Evolutionary conservation across 1,140 invertebrate genomes (phyloP), one percentile per base, ranked within the genome.

Genomic region (Calephelis nemesis): DNA sequence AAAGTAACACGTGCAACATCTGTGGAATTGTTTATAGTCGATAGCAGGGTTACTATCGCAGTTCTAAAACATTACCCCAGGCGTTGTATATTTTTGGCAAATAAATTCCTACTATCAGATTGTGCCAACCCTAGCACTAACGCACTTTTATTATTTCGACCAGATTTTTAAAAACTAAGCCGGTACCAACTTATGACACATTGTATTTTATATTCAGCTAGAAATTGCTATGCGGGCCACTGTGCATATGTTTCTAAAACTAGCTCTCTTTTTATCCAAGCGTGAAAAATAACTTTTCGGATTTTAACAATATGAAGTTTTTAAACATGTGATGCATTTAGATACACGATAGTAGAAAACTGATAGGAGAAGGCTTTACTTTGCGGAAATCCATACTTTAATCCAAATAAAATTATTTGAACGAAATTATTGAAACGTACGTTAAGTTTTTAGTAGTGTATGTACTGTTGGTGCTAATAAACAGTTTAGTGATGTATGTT

Each of bases 61-160:
- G 45, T 45, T 64, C 50, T 13, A 60, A 11, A 47, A 47, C 62
- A 45, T 30, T 40, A 45, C 54, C 48, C 47, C 13, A 13, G 19
- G 58, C 63, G 65, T 63, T 47, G 73, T 69, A 71, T 47, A 62
- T 70, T 75, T 71, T 69, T 63, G 62, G 68, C 40, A 67, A 72
- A 72, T 76, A 76, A 74, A 74, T 76, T 70, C 65, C 58, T 63
- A 50, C 62, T 73, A 74, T 76, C 70, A 65, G 66, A 71, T 73
- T 65, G 68, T 73, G 75, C 47, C 74, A 80, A 71, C 74, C 74
- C 76, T 78, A 71, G 45, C 68, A 69, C 68, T 70, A 68, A 74
- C 71, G 71, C 76, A 76, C 69, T 81, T 80, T 79, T 77, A 84
- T 81, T 81, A 76, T 74, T 69, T 63, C 70, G 78, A 77, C 78